Base-by-base conservation (phyloP, 2,113 vertebrate species). In the Uria lomvia region DNA sequence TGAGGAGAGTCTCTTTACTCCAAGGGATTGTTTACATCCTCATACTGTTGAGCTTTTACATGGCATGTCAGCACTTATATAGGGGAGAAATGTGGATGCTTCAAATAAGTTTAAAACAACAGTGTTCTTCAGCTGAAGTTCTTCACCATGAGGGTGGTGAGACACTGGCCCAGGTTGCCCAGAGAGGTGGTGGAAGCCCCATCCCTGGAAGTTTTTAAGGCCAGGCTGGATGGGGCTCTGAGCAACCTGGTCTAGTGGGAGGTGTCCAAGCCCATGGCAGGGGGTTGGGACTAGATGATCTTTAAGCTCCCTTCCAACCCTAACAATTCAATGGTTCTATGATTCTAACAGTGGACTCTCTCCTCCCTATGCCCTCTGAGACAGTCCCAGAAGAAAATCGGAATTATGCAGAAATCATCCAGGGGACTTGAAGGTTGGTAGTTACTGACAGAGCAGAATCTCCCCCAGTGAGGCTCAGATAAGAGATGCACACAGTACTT, bases 51-150 rank as follows among this genome's bases (percentile, higher is more conserved):
- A 88, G 27, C 3, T 6, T 78, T 60, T 76, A 34, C 2, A 10
- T 32, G 34, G 6, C 5, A 23, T 10, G 19, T 29, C 72, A 70
- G 15, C 11, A 73, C 2, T 32, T 66, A 3, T 4, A 9, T 0
- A 42, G 7, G 19, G 23, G 8, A 74, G 18, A 67, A 94, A 67
- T 0, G 1, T 20, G 8, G 2, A 8, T 59, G 9, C 21, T 81
- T 74, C 17, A 73, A 62, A 36, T 18, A 22, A 58, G 6, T 73
- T 94, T 62, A 14, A 78, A 79, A 15, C 27, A 76, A 3, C 20
- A 47, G 22, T 9, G 27, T 42, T 42, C 42, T 42, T 42, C 42
- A 42, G 42, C 15, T 42, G 13, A 42, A 42, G 13, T 15, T 42
- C 42, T 42, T 42, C 42, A 42, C 42, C 42, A 42, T 42, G 42